Conservation (phyloP, 2,113 vertebrate species). For the Triplophysa dalaica region DNA sequence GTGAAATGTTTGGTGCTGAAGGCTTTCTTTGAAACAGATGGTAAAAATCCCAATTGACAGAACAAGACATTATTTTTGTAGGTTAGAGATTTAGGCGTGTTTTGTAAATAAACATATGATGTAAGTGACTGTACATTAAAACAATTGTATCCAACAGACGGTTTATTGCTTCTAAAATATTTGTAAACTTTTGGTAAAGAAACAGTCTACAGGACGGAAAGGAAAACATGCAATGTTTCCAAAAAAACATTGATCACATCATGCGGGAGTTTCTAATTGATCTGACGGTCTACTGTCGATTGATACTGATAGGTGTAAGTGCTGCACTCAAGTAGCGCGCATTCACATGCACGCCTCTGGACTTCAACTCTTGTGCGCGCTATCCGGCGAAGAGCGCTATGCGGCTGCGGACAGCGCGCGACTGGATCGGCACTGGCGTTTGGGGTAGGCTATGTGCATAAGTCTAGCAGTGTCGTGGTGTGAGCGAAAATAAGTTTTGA, state of each 20-base stretch:
- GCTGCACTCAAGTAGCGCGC: slow-evolving; percentile 26
- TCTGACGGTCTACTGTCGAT: neutral
- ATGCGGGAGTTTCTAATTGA: neutral
- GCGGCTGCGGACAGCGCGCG: slow-evolving; percentile 54
- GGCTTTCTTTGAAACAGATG: no score
- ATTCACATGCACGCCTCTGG: slow-evolving; percentile 18
- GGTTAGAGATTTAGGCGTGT: no score
- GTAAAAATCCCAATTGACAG: no score
- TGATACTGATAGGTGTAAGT: slow-evolving; percentile 35
- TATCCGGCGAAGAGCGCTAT: slow-evolving; percentile 53
- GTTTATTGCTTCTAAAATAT: no score
- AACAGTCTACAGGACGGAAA: no score
- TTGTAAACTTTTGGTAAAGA: no score
- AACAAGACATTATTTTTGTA: no score
- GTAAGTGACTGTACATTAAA: no score
- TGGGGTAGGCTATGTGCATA: slow-evolving; percentile 33
- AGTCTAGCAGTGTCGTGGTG: slow-evolving; percentile 42
- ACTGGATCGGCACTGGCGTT: slow-evolving; percentile 12
- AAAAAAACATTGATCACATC: neutral
- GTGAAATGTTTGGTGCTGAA: no score
- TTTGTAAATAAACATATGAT: no score
- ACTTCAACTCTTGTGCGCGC: slow-evolving; percentile 19
- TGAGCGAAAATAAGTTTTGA: neutral
- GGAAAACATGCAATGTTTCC: no score
- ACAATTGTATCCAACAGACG: no score